Conservation (phyloP, 2,113 vertebrate genomes). For the Nannobrachium achirus region DNA sequence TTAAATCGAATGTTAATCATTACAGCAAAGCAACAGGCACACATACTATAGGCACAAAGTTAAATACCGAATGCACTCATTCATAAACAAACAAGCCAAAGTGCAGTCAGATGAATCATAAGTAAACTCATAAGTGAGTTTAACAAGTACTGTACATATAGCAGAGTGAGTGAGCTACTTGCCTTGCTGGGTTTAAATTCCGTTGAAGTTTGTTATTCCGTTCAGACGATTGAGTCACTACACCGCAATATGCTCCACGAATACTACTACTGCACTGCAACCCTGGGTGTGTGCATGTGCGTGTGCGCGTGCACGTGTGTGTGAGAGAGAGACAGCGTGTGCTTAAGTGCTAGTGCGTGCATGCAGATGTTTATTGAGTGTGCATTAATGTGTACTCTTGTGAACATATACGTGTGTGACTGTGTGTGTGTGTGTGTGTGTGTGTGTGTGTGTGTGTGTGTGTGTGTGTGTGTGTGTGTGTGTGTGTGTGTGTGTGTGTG, state of each 20-base stretch:
- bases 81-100: too few species aligned
- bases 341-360: not conserved
- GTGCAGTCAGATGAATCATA: too few species aligned
- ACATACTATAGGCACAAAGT: not conserved
- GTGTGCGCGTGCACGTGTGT: not conserved
- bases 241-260: too few species aligned
- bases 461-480: not conserved
- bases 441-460: constrained; percentile 5
- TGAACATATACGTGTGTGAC: not conserved
- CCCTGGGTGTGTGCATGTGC: not conserved
- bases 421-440: not conserved
- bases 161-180: too few species aligned
- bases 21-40: not conserved
- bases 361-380: too few species aligned
- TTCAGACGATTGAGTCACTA: too few species aligned
- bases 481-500: not conserved
- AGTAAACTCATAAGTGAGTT: too few species aligned
- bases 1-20: not conserved
- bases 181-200: too few species aligned
- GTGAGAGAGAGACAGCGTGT: not conserved
- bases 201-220: too few species aligned
- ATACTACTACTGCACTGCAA: not conserved
- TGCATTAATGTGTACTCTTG: too few species aligned
- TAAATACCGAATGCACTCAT: not conserved
- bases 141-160: too few species aligned